Conservation (phyloP, 2,888 invertebrate species). For the Dascillus cervinus region DNA sequence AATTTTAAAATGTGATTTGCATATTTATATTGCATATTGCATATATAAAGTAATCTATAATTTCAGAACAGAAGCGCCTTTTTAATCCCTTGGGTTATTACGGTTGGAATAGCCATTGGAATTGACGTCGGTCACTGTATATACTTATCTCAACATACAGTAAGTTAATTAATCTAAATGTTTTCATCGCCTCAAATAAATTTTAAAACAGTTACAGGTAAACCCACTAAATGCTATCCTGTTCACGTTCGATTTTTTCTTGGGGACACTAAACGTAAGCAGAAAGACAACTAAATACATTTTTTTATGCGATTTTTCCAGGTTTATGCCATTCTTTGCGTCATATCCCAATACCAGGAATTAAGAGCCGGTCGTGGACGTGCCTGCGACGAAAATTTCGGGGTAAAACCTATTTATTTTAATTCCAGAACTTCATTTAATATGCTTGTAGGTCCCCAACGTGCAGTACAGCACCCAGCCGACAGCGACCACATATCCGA, state of each 20-base stretch:
- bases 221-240: conserved; percentile 68
- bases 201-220: conserved; percentile 55
- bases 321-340: conserved; percentile 77
- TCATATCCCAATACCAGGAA: conserved; percentile 81
- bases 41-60: too few relatives aligned
- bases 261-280: conserved; percentile 71
- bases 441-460: conserved; percentile 42
- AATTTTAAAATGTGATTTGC: too few relatives aligned
- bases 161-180: too few relatives aligned
- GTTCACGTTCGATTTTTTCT: conserved; percentile 71
- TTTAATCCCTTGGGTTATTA: conserved; percentile 67
- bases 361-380: conserved; percentile 66
- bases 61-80: conserved; percentile 62
- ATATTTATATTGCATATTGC: too few relatives aligned
- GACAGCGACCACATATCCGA: conserved; percentile 48
- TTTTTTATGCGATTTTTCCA: conserved; percentile 37
- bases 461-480: conserved; percentile 49
- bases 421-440: not conserved
- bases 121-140: conserved; percentile 60
- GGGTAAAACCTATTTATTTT: conserved; percentile 38
- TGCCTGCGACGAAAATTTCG: conserved; percentile 54
- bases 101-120: conserved; percentile 56
- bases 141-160: too few relatives aligned
- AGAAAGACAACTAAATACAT: conserved; percentile 14
- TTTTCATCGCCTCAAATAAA: not conserved